Percentiles rank a stretch among this genome's conserved stretches.
These are phyloP conservation scores for Micromys minutus DNA, from an alignment of 2,113 vertebrate genomes.

Conservation along the genomic window DNA sequence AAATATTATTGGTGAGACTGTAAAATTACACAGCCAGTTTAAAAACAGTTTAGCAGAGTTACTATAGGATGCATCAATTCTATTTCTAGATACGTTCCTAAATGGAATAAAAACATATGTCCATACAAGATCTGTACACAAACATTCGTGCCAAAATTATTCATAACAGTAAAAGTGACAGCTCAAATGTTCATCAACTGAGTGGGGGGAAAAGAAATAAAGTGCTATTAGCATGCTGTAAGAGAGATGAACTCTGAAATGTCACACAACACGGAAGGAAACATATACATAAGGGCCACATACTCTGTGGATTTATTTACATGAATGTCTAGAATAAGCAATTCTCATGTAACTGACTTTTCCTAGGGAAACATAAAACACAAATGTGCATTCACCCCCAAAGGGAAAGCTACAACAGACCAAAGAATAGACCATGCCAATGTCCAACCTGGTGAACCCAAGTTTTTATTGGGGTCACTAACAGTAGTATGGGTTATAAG, in stretches of 20 bases:
- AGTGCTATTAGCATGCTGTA: background rate
- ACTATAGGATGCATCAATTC: background rate
- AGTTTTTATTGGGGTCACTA: background rate
- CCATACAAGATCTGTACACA: background rate
- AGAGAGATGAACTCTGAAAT: background rate
- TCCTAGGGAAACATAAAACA: background rate
- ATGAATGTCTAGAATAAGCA: background rate
- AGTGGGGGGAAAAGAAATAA: background rate
- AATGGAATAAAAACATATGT: background rate
- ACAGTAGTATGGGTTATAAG: background rate
- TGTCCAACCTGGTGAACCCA: background rate
- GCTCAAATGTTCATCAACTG: conserved; percentile 18
- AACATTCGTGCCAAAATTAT: background rate
- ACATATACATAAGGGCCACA: background rate
- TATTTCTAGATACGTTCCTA: background rate
- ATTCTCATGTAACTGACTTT: background rate
- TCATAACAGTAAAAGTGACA: background rate
- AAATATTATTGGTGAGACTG: background rate
- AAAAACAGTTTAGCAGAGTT: background rate
- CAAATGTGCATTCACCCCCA: background rate
- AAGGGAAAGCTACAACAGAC: background rate
- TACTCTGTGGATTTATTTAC: background rate
- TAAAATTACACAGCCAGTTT: background rate
- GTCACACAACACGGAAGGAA: background rate
- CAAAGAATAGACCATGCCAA: background rate